phyloP scores from a whole-genome alignment of 2,113 vertebrate species.

The Myxocyprinus asiaticus region DNA sequence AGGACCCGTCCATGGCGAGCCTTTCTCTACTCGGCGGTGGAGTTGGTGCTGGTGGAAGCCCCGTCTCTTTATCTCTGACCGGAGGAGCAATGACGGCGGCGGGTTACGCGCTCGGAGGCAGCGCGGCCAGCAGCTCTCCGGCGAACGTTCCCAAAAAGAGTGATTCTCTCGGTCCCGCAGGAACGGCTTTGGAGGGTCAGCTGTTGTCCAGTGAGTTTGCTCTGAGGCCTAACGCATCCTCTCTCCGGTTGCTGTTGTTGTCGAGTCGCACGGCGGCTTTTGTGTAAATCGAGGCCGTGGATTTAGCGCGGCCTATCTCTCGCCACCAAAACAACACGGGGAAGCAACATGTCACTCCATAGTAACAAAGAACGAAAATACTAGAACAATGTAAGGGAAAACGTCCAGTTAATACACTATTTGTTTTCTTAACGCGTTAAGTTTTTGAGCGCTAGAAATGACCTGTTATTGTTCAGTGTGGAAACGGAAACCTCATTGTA shows the following conservation, averaged over 20 bases:
- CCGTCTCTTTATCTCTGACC: slow-evolving; percentile 75
- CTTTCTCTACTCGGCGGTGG: slow-evolving; percentile 77
- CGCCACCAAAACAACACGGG: slow-evolving; percentile 59
- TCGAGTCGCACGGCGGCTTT: slow-evolving; percentile 48
- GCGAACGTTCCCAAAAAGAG: slow-evolving; percentile 77
- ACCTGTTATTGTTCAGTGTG: slow-evolving; percentile 38
- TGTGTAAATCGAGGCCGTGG: slow-evolving; percentile 71
- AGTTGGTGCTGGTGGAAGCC: slow-evolving; percentile 65
- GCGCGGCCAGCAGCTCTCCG: slow-evolving; percentile 59
- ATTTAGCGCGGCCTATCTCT: slow-evolving; percentile 64
- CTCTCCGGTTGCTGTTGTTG: slow-evolving; percentile 34
- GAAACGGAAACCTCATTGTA: neutral
- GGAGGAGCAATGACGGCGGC: slow-evolving; percentile 72
- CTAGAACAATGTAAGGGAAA: too few species aligned
- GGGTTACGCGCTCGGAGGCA: slow-evolving; percentile 73
- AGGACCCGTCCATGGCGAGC: slow-evolving; percentile 84
- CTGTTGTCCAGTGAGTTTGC: slow-evolving; percentile 86
- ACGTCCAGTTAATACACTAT: too few species aligned
- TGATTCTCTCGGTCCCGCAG: slow-evolving; percentile 72
- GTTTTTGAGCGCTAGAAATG: too few species aligned
- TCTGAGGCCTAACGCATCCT: slow-evolving; percentile 58
- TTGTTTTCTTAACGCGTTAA: too few species aligned
- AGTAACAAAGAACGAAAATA: too few species aligned
- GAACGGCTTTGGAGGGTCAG: slow-evolving; percentile 81
- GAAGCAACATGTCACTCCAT: neutral